A percentile compares a stretch with the other conserved stretches of the same genome.
Conservation (phyloP, 2,113 vertebrate genomes). For the Fulmarus glacialis region DNA sequence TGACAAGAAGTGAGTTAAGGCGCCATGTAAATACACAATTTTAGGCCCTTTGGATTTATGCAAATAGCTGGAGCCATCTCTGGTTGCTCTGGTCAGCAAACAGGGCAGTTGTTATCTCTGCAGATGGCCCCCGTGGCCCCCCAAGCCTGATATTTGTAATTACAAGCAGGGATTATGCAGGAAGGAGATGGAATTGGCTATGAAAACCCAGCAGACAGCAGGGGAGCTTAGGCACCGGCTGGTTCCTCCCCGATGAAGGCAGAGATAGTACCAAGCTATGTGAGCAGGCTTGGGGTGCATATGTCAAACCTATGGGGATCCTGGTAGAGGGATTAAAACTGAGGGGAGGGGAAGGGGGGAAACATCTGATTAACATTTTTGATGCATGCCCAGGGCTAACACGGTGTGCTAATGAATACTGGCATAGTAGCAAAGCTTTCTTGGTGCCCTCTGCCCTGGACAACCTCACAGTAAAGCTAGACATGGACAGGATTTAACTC, state of each 20-base stretch:
- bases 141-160: constrained; percentile 21
- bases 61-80: background rate
- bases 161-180: constrained; percentile 45
- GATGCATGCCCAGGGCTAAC: background rate
- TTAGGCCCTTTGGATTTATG: background rate
- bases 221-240: constrained; percentile 13
- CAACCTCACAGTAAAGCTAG: background rate
- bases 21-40: background rate
- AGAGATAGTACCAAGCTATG: background rate
- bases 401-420: background rate
- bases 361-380: constrained; percentile 32
- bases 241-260: background rate
- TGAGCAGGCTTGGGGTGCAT: background rate
- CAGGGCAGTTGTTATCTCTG: background rate
- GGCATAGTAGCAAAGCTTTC: background rate
- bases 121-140: background rate
- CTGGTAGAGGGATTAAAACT: constrained; percentile 16
- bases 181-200: constrained; percentile 14
- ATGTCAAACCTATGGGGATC: background rate
- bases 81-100: background rate
- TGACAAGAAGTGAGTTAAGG: background rate
- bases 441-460: background rate
- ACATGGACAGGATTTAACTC: background rate
- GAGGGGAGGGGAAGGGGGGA: background rate
- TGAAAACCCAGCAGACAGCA: background rate